Conservation (phyloP, 2,888 invertebrate genomes). For the Diogma glabrata region DNA sequence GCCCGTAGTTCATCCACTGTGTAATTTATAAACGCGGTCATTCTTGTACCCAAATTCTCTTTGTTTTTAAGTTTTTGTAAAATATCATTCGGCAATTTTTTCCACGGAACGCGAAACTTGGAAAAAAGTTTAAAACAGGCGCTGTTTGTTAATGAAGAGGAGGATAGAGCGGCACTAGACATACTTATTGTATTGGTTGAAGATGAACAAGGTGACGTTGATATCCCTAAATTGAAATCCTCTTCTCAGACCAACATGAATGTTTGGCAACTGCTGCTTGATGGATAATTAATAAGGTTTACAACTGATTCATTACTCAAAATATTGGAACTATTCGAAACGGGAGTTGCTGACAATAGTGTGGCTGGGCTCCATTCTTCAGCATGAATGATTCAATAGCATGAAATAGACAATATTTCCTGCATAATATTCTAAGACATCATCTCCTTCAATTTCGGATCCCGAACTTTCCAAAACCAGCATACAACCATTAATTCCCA, state of each 20-base stretch:
- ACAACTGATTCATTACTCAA: not conserved
- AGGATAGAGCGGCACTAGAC: not conserved
- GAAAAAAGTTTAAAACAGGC: not conserved
- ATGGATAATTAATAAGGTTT: not conserved
- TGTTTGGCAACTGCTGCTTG: not conserved
- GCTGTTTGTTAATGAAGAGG: not conserved
- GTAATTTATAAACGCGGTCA: not conserved
- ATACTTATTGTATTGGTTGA: not conserved
- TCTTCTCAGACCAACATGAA: not conserved
- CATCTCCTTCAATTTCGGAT: not conserved
- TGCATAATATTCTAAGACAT: not conserved
- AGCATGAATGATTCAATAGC: not conserved
- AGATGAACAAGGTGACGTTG: not conserved
- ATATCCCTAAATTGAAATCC: not conserved
- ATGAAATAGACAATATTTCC: not conserved
- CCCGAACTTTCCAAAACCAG: not conserved
- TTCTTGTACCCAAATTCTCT: not conserved
- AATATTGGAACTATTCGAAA: not conserved
- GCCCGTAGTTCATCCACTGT: not conserved
- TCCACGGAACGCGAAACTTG: not conserved
- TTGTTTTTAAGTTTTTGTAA: not conserved
- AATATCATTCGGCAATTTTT: not conserved
- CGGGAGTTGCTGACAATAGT: not conserved
- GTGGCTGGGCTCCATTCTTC: not conserved
- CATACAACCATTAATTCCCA: not conserved